A percentile compares a stretch with the other conserved stretches of the same genome.
These are phyloP conservation scores for Miniopterus natalensis DNA, from an alignment of 2,113 vertebrate genomes.

Conservation along the genomic window DNA sequence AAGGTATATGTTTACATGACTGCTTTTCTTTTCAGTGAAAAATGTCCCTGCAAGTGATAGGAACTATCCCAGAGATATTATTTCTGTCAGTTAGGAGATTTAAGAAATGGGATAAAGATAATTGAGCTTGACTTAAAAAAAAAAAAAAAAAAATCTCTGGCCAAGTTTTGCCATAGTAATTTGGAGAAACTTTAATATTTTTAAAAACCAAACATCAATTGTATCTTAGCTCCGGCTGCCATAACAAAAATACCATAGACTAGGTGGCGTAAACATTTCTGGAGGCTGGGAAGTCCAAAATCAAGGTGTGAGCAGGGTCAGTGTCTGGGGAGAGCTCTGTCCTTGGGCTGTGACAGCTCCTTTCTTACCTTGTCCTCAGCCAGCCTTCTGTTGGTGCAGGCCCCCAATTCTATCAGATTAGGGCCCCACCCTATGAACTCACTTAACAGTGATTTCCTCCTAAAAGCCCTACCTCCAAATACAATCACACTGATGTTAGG, in stretches of 20 bases:
- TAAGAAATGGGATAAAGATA: constrained; percentile 36
- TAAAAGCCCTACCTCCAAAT: not conserved
- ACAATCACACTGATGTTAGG: not conserved
- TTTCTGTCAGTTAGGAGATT: not conserved
- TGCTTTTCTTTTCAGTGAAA: not conserved
- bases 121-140: not conserved
- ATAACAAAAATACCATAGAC: not conserved
- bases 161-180: not conserved
- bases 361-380: not conserved
- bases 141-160: not conserved
- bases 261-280: not conserved
- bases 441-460: not conserved
- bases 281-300: not conserved
- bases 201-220: not conserved
- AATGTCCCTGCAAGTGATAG: not conserved
- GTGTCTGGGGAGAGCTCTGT: not conserved
- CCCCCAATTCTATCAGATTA: not conserved
- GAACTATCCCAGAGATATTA: not conserved
- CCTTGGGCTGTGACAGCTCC: no score
- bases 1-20: not conserved
- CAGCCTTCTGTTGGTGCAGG: not conserved
- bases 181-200: not conserved
- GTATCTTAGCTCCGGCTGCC: not conserved
- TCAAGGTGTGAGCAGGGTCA: not conserved
- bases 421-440: not conserved